phyloP scores from a whole-genome alignment of 1,140 invertebrate genomes.

The Aphelenchoides fujianensis region DNA sequence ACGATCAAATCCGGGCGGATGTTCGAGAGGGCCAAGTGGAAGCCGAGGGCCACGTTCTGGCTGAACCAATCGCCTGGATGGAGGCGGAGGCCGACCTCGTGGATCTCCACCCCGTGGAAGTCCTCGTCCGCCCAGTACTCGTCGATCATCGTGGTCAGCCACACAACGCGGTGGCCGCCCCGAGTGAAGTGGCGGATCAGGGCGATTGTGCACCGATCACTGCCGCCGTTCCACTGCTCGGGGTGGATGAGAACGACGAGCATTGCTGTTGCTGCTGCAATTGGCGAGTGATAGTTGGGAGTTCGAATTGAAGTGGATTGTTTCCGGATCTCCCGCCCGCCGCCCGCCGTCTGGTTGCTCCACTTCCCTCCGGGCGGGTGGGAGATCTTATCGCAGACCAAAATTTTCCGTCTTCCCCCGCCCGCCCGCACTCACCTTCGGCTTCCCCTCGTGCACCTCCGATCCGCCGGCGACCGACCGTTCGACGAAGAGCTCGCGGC shows the following conservation, averaged over 20 bases:
- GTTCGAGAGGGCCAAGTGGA: slow-evolving; percentile 42
- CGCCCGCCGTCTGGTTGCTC: not conserved
- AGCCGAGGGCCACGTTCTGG: slow-evolving; percentile 58
- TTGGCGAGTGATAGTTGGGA: not conserved
- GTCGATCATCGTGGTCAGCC: slow-evolving; percentile 62
- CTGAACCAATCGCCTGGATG: slow-evolving; percentile 61
- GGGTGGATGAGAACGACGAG: slow-evolving; percentile 62
- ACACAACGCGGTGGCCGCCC: slow-evolving; percentile 54
- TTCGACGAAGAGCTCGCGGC: slow-evolving; percentile 51
- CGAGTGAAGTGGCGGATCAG: slow-evolving; percentile 55
- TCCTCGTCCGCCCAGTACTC: slow-evolving; percentile 58
- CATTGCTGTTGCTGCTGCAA: slow-evolving; percentile 40
- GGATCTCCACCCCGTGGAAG: slow-evolving; percentile 58
- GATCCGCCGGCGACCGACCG: slow-evolving; percentile 50
- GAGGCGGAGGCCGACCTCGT: slow-evolving; percentile 46
- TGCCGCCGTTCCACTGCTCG: slow-evolving; percentile 62
- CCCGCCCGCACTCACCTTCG: not conserved
- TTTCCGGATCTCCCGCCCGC: not conserved
- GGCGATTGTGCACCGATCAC: slow-evolving; percentile 23
- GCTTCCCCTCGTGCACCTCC: slow-evolving; percentile 24
- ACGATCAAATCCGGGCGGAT: slow-evolving; percentile 57
- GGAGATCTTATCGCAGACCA: not conserved
- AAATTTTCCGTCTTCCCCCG: slow-evolving; percentile 16
- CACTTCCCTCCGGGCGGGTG: too few species aligned
- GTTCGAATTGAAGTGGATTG: not conserved